Percentiles rank a stretch among this genome's conserved stretches.
Conservation (phyloP, 2,888 invertebrate genomes). For the Crocallis elinguaria region DNA sequence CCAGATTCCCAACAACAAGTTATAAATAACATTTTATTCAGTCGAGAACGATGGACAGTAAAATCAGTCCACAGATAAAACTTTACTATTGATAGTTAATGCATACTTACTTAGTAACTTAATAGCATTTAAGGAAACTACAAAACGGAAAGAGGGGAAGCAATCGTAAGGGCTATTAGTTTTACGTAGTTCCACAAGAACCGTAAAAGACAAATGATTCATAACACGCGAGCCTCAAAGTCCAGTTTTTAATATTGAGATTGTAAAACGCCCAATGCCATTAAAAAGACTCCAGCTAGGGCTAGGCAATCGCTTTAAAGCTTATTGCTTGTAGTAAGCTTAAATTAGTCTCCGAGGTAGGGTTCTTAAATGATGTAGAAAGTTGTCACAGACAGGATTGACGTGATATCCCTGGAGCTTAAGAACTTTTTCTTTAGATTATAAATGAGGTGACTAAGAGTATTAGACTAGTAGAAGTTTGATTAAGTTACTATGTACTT, state of each 20-base stretch:
- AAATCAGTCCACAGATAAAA: conserved; percentile 29
- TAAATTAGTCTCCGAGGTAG: conserved; percentile 31
- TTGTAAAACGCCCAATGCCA: conserved; percentile 50
- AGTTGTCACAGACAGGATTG: conserved; percentile 20
- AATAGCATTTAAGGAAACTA: conserved; percentile 48
- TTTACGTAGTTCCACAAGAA: conserved; percentile 63
- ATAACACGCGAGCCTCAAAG: conserved; percentile 50
- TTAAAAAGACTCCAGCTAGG: conserved; percentile 54
- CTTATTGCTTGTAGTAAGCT: conserved; percentile 46
- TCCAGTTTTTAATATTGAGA: conserved; percentile 61
- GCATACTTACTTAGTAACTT: conserved; percentile 32
- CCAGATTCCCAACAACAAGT: conserved; percentile 26
- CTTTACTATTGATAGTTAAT: conserved; percentile 34
- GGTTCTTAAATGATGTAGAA: conserved; percentile 12
- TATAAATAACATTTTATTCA: conserved; percentile 23
- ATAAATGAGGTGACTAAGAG: conserved; percentile 21
- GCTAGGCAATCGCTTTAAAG: conserved; percentile 49
- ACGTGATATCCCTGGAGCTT: conserved; percentile 15
- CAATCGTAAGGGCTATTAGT: conserved; percentile 58
- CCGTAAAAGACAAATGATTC: conserved; percentile 70
- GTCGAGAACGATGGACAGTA: conserved; percentile 17
- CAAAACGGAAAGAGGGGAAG: conserved; percentile 42
- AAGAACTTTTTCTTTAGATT: conserved; percentile 14
- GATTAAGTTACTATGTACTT: conserved; percentile 16
- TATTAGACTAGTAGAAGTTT: too few relatives aligned